phyloP scores from a whole-genome alignment of 2,888 invertebrate genomes.

The Agriotes lineatus region DNA sequence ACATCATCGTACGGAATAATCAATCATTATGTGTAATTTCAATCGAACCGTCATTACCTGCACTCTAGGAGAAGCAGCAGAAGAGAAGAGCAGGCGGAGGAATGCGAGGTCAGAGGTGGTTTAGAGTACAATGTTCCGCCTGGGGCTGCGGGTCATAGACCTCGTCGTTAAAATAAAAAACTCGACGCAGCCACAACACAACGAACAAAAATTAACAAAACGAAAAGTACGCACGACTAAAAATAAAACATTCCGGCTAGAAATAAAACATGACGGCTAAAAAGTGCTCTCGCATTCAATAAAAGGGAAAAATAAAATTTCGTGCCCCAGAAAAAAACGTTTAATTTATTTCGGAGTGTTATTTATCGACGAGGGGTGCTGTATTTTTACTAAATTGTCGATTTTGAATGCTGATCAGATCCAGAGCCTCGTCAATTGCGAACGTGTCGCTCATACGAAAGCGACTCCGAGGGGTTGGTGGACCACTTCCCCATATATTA shows the following conservation, averaged over 20 bases:
- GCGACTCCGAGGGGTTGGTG: conserved; percentile 27
- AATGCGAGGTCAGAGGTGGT: conserved; percentile 66
- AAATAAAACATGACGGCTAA: conserved; percentile 33
- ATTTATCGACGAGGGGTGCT: conserved; percentile 42
- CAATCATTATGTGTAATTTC: conserved; percentile 54
- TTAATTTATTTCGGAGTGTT: conserved; percentile 46
- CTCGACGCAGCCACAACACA: conserved; percentile 50
- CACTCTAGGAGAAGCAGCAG: conserved; percentile 46
- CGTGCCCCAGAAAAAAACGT: conserved; percentile 36
- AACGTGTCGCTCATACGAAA: conserved; percentile 43
- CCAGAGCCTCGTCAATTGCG: conserved; percentile 45
- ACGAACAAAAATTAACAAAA: conserved; percentile 48
- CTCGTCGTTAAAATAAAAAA: conserved; percentile 50
- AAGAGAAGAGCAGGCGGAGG: conserved; percentile 61
- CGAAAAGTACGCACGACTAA: conserved; percentile 28
- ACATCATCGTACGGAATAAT: conserved; percentile 38
- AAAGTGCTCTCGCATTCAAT: conserved; percentile 39
- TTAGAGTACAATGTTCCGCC: conserved; percentile 64
- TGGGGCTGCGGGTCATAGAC: conserved; percentile 63
- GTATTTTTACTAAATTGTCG: conserved; percentile 48
- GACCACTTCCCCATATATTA: conserved; percentile 37
- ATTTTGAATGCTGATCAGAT: conserved; percentile 48
- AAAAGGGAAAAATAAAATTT: conserved; percentile 34
- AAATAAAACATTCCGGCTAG: conserved; percentile 28
- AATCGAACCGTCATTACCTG: conserved; percentile 48